A percentile compares a stretch with the other conserved stretches of the same genome.
Conservation (phyloP, 2,113 vertebrate species). For the Poeciliopsis prolifica region DNA sequence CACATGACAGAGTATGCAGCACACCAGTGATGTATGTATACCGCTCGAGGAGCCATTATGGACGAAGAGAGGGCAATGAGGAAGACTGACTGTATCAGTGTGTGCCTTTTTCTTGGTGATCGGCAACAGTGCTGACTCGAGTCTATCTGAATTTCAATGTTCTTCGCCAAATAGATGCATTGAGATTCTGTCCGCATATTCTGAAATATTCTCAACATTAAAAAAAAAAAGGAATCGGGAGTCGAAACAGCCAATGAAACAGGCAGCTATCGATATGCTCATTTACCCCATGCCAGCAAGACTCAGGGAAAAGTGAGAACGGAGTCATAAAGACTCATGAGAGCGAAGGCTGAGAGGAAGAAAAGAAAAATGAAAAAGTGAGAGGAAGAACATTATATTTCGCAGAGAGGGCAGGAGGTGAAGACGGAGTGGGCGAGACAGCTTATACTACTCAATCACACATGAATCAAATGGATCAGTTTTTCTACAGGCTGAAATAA, state of each 20-base stretch:
- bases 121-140: conserved; percentile 33
- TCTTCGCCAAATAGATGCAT: conserved; percentile 32
- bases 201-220: conserved; percentile 47
- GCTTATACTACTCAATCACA: conserved; percentile 40
- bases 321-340: conserved; percentile 17
- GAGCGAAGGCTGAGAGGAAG: not conserved
- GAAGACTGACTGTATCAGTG: conserved; percentile 26
- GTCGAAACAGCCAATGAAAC: conserved; percentile 41
- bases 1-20: conserved; percentile 67
- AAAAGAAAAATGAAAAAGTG: conserved; percentile 4
- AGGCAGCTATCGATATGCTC: conserved; percentile 38
- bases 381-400: conserved; percentile 29
- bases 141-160: conserved; percentile 57
- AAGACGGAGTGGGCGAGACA: conserved; percentile 28
- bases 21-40: conserved; percentile 63
- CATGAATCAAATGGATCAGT: conserved; percentile 46
- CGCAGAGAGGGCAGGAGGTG: conserved; percentile 25
- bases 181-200: conserved; percentile 57
- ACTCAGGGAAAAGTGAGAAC: conserved; percentile 20
- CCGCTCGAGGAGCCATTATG: conserved; percentile 49
- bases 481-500: conserved; percentile 29
- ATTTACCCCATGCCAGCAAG: conserved; percentile 40
- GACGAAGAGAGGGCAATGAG: conserved; percentile 61
- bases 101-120: conserved; percentile 2
- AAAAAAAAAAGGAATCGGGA: conserved; percentile 27